phyloP scores from a whole-genome alignment of 1,140 invertebrate species.

The Drosophila kurseongensis region DNA sequence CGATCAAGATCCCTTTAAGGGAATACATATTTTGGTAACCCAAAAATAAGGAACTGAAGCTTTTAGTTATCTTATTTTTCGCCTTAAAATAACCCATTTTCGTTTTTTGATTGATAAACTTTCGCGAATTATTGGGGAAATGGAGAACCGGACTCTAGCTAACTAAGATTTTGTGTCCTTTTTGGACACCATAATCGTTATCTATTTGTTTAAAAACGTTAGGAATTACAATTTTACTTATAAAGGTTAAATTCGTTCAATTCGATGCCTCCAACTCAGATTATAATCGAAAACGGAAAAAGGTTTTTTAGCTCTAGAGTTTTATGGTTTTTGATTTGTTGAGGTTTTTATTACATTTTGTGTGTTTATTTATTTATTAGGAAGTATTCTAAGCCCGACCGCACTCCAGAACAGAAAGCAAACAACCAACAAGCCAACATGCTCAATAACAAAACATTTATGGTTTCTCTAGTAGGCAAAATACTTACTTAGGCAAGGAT shows the following conservation, averaged over 20 bases:
- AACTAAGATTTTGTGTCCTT: no score
- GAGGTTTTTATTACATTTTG: constrained; percentile 35
- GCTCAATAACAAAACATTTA: constrained; percentile 74
- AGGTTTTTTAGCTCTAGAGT: constrained; percentile 37
- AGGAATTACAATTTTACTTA: constrained; percentile 23
- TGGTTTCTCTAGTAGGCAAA: constrained; percentile 46
- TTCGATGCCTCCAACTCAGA: constrained; percentile 12
- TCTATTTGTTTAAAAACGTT: constrained; percentile 2
- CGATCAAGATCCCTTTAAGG: no score
- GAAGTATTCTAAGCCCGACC: constrained; percentile 59
- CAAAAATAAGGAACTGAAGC: no score
- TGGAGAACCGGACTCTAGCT: not conserved
- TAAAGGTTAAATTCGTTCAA: constrained; percentile 36
- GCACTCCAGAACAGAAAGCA: constrained; percentile 76
- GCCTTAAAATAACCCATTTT: not conserved
- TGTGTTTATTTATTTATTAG: constrained; percentile 37
- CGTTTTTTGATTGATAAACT: not conserved
- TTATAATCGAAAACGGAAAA: constrained; percentile 50
- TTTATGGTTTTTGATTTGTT: constrained; percentile 9
- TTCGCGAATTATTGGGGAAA: not conserved
- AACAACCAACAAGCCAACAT: constrained; percentile 81
- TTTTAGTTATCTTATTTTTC: no score
- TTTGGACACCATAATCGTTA: no score
- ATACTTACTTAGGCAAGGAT: constrained; percentile 70
- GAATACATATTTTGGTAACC: no score